phyloP scores from a whole-genome alignment of 2,888 invertebrate genomes.

The Pollenia amentaria region DNA sequence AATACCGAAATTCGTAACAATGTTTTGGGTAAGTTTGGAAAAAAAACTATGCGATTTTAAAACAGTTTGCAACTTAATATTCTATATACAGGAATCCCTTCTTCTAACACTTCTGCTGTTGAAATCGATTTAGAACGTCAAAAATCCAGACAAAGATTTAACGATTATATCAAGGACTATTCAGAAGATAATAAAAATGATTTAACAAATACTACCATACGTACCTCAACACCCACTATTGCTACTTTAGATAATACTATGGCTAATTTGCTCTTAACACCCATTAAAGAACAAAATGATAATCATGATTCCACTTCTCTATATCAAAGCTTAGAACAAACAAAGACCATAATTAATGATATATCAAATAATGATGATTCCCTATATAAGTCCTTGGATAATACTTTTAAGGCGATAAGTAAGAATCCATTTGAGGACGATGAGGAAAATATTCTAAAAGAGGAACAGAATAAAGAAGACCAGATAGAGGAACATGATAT shows the following conservation, averaged over 20 bases:
- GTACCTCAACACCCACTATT: constrained; percentile 79
- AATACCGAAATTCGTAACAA: constrained; percentile 86
- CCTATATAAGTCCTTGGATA: constrained; percentile 74
- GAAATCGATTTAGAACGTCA: constrained; percentile 73
- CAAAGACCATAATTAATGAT: constrained; percentile 24
- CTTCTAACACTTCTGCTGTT: constrained; percentile 44
- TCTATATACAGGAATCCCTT: constrained; percentile 76
- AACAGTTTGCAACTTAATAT: background rate
- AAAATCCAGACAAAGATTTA: constrained; percentile 78
- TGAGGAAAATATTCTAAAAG: background rate
- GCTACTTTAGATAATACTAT: constrained; percentile 66
- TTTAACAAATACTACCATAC: constrained; percentile 28
- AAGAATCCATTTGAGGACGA: constrained; percentile 59
- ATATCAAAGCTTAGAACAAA: constrained; percentile 76
- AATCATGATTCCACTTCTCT: constrained; percentile 73
- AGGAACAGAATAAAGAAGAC: constrained; percentile 10
- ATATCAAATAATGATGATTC: constrained; percentile 65
- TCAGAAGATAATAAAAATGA: constrained; percentile 21
- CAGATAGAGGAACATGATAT: constrained; percentile 76
- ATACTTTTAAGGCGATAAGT: constrained; percentile 25
- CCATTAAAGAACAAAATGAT: constrained; percentile 70
- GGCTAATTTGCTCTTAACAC: constrained; percentile 68
- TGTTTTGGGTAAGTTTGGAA: constrained; percentile 83
- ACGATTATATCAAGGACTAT: constrained; percentile 77
- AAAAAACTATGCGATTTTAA: background rate